Evolutionary conservation across 1,140 invertebrate genomes (phyloP), one percentile per base, ranked within the genome.

Genomic region (Eriosoma lanigerum): DNA sequence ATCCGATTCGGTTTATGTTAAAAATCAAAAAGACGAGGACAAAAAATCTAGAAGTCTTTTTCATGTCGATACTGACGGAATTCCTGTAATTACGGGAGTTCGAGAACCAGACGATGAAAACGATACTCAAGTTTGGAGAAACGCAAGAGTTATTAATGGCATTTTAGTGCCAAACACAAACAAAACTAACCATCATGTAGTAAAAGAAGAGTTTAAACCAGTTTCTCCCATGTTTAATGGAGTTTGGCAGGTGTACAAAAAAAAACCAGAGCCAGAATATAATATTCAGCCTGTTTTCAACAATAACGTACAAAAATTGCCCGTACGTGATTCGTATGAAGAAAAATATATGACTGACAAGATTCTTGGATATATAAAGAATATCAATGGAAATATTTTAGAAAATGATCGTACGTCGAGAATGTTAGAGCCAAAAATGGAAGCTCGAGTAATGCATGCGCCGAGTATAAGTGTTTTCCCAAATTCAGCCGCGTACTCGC

Each of bases 101-200:
- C 88, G 93, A 76, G 90, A 94, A 24, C 93, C 93, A 0, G 93
- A 96, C 83, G 92, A 94, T 78, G 92, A 93, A 62, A 90, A 90
- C 62, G 93, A 95, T 83, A 91, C 91, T 80, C 91, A 93, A 84
- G 91, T 90, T 2, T 96, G 93, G 93, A 88, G 94, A 68, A 95
- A 95, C 86, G 93, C 93, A 0, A 86, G 93, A 81, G 93, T 96
- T 1, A 93, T 95, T 32, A 94, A 95, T 83, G 92, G 92, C 60
- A 89, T 92, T 85, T 84, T 95, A 78, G 86, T 93, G 4, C 83
- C 83, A 48, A 82, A 83, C n/a, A 76, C 32, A 8, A 82, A 83
- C 32, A 83, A 84, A 60, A 46, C 62, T 21, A 60, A 82, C n/a
- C 73, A 82, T n/a, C 48, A 82, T 8, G 73, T 60, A 13, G 54